phyloP scores from a whole-genome alignment of 2,113 vertebrate species.

The Verasper variegatus region DNA sequence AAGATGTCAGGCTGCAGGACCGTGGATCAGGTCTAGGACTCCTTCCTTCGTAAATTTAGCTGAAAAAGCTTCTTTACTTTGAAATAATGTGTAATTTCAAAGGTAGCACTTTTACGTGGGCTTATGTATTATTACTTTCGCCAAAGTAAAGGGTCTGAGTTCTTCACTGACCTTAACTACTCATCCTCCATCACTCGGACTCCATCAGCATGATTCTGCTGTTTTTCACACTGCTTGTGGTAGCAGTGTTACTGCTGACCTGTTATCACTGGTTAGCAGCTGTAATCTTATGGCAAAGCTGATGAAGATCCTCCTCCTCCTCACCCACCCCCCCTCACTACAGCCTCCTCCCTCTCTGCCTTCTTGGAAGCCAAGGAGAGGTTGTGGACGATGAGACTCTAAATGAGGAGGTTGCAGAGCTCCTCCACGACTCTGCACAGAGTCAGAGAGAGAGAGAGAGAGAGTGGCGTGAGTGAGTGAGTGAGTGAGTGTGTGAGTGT shows the following conservation, averaged over 20 bases:
- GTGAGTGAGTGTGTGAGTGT: slow-evolving; percentile 6
- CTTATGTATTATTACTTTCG: background rate
- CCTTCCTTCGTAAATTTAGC: background rate
- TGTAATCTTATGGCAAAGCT: slow-evolving; percentile 33
- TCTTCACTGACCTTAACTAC: background rate
- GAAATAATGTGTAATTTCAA: too few species aligned
- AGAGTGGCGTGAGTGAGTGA: slow-evolving; percentile 7
- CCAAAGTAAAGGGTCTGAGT: background rate
- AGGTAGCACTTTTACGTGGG: background rate
- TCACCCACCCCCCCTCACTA: background rate
- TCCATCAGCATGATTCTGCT: slow-evolving; percentile 11
- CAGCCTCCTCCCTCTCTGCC: background rate
- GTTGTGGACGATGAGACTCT: slow-evolving; percentile 61
- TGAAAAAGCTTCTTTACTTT: background rate
- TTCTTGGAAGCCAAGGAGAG: slow-evolving; percentile 45
- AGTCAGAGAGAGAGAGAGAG: background rate
- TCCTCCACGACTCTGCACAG: background rate
- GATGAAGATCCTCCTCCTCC: slow-evolving; percentile 12
- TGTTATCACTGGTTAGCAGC: slow-evolving; percentile 41
- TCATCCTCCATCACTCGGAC: background rate
- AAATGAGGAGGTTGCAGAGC: slow-evolving; percentile 54
- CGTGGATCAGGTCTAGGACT: too few species aligned
- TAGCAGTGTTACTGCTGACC: background rate
- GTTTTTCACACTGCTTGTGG: slow-evolving; percentile 8
- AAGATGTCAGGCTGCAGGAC: too few species aligned